These are phyloP conservation scores for Drosophila rellima DNA, from an alignment of 2,888 invertebrate species.

Conservation along the genomic window DNA sequence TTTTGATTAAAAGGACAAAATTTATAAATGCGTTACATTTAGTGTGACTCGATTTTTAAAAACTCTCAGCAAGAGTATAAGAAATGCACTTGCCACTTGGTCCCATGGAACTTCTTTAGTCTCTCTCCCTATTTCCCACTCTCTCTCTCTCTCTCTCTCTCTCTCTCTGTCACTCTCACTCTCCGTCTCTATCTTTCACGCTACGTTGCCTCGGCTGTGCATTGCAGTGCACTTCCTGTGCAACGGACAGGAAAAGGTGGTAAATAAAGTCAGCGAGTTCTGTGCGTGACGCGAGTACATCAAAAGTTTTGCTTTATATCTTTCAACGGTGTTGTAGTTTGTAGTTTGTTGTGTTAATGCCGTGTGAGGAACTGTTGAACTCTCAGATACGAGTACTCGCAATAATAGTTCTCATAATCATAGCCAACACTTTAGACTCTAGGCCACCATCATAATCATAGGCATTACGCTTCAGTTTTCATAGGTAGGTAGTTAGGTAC, in stretches of 20 bases:
- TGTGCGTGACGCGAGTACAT: conserved; percentile 72
- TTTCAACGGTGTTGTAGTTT: conserved; percentile 61
- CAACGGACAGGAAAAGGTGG: conserved; percentile 18
- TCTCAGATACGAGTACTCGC: not conserved
- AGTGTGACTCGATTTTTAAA: not conserved
- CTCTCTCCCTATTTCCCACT: not conserved
- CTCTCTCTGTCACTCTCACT: not conserved
- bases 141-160: conserved; percentile 20
- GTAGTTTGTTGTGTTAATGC: conserved; percentile 18
- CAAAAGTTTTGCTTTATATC: conserved; percentile 81
- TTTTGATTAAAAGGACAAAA: too few species aligned
- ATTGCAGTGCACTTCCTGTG: conserved; percentile 76
- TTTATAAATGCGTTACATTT: too few species aligned
- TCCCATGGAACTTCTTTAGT: conserved; percentile 37
- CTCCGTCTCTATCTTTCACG: conserved; percentile 43
- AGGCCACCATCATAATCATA: not conserved
- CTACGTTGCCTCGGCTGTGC: conserved; percentile 58
- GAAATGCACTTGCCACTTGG: conserved; percentile 60
- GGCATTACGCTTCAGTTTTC: not conserved
- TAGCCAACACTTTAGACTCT: conserved; percentile 6
- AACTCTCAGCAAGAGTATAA: not conserved
- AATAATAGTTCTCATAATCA: conserved; percentile 19
- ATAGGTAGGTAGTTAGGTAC: too few species aligned
- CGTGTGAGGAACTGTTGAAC: conserved; percentile 3
- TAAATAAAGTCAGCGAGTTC: conserved; percentile 7